phyloP scores from a whole-genome alignment of 2,888 invertebrate species.

The Cryptus viduatorius region DNA sequence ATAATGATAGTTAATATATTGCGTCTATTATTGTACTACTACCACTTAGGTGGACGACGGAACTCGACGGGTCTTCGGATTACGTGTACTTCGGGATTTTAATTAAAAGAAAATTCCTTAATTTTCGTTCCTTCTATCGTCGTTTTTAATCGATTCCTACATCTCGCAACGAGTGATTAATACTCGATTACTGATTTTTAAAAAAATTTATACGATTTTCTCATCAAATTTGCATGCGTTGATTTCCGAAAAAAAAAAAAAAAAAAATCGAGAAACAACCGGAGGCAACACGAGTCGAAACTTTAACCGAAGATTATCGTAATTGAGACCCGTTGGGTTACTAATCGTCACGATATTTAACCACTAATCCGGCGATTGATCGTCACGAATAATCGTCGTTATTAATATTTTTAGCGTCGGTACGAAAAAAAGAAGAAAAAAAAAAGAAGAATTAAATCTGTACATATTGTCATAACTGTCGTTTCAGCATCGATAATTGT shows the following conservation, averaged over 20 bases:
- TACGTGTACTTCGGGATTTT: constrained; percentile 15
- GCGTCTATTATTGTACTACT: constrained; percentile 72
- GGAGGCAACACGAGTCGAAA: background rate
- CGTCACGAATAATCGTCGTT: constrained; percentile 64
- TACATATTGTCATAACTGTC: constrained; percentile 80
- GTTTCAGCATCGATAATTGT: constrained; percentile 71
- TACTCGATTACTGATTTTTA: background rate
- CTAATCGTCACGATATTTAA: constrained; percentile 66
- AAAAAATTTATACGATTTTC: background rate
- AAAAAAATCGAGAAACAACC: background rate
- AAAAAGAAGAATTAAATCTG: constrained; percentile 71
- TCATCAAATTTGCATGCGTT: background rate
- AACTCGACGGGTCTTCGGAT: constrained; percentile 49
- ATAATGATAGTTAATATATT: constrained; percentile 77
- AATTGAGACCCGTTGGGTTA: constrained; percentile 39
- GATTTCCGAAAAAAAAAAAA: background rate
- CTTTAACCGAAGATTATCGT: constrained; percentile 16
- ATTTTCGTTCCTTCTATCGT: background rate
- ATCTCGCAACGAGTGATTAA: background rate
- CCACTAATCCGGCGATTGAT: constrained; percentile 69
- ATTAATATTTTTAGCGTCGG: constrained; percentile 71
- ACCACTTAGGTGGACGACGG: constrained; percentile 49
- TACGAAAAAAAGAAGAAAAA: constrained; percentile 66
- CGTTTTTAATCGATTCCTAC: constrained; percentile 16
- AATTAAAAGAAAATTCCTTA: background rate